Evolutionary conservation across 2,888 invertebrate species (phyloP).

Genomic region (Lepetodrilus schrolli): DNA sequence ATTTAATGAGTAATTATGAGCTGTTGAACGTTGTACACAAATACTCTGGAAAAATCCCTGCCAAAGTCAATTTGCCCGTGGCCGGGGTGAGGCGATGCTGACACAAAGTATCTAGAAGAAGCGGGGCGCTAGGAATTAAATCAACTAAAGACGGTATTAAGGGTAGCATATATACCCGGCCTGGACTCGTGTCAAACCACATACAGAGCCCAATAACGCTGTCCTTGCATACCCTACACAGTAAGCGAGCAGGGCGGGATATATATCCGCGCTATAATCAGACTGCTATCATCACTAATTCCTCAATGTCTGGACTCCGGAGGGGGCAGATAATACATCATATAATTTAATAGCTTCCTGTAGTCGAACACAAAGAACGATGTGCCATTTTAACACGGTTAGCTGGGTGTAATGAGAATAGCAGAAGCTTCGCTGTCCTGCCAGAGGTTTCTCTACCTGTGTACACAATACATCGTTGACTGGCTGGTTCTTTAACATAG

Average conservation of each 20-base stretch:
- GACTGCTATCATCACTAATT: constrained; percentile 19
- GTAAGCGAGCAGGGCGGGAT: not conserved
- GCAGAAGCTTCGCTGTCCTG: not conserved
- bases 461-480: no score
- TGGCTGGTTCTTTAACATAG: no score
- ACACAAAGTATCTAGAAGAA: not conserved
- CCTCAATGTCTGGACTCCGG: not conserved
- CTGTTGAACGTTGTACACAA: not conserved
- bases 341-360: constrained; percentile 6
- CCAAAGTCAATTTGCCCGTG: constrained; percentile 12
- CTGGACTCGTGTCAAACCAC: not conserved
- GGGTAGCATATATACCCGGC: not conserved
- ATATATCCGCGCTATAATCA: constrained; percentile 17
- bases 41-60: not conserved
- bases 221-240: not conserved
- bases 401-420: not conserved
- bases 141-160: not conserved
- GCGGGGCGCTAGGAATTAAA: not conserved
- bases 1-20: not conserved
- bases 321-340: constrained; percentile 15
- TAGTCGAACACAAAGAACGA: not conserved
- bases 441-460: not conserved
- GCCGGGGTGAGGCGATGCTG: not conserved
- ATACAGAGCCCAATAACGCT: not conserved
- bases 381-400: constrained; percentile 15